Conservation (phyloP, 2,113 vertebrate species). For the Cebus imitator region DNA sequence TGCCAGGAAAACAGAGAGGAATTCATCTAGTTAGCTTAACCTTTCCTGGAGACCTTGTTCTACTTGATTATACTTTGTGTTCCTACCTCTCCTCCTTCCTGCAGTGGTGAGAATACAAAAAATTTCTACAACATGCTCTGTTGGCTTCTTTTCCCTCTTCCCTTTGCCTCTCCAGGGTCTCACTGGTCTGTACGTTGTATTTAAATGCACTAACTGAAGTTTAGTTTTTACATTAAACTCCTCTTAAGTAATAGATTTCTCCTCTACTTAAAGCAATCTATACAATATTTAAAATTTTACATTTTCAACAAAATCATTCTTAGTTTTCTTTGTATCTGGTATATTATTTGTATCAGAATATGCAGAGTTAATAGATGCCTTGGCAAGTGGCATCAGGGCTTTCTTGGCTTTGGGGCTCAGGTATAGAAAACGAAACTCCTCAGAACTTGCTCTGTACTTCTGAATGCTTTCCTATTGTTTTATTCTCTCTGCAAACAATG, state of each 20-base stretch:
- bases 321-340: background rate
- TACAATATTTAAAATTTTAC: background rate
- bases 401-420: background rate
- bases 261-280: background rate
- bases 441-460: background rate
- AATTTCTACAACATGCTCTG: background rate
- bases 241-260: background rate
- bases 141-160: background rate
- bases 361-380: no score
- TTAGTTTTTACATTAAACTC: background rate
- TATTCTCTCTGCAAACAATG: background rate
- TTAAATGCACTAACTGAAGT: background rate
- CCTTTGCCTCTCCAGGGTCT: background rate
- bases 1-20: background rate
- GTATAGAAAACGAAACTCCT: background rate
- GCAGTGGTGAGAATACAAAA: background rate
- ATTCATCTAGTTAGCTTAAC: background rate
- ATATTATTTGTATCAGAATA: background rate
- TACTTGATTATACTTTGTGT: background rate
- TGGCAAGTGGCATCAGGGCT: background rate
- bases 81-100: background rate
- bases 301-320: background rate
- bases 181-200: background rate
- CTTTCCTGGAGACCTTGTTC: background rate
- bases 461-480: background rate